These are phyloP conservation scores for Dicycla oo DNA, from an alignment of 2,888 invertebrate genomes.

Conservation along the genomic window DNA sequence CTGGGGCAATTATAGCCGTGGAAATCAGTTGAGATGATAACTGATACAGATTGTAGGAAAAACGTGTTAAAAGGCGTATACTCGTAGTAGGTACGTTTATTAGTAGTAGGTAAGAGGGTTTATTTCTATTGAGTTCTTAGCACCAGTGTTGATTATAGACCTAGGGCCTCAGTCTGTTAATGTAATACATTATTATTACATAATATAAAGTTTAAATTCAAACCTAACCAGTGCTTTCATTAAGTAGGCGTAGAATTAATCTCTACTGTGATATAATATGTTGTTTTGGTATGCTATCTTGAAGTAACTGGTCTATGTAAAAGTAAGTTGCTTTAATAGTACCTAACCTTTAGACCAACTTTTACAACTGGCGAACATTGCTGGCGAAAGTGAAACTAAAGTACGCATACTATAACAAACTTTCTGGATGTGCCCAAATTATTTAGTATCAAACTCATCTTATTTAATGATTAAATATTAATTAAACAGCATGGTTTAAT, in stretches of 20 bases:
- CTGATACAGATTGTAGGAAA: slow-evolving; percentile 16
- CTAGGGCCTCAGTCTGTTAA: neutral
- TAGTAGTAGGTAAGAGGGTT: no score
- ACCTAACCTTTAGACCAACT: slow-evolving; percentile 8
- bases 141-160: neutral
- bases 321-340: neutral
- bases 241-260: neutral
- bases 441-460: no score
- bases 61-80: neutral
- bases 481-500: neutral
- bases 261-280: neutral
- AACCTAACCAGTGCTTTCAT: neutral
- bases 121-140: neutral
- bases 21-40: slow-evolving; percentile 35
- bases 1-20: slow-evolving; percentile 51
- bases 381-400: slow-evolving; percentile 12
- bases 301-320: neutral
- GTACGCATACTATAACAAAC: neutral
- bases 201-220: neutral
- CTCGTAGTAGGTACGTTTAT: no score
- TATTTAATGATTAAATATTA: neutral
- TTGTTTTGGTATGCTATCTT: neutral
- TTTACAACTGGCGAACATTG: slow-evolving; percentile 14
- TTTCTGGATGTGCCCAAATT: neutral
- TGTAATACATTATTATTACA: neutral